Percentiles rank a stretch among this genome's conserved stretches.
phyloP scores from a whole-genome alignment of 2,113 vertebrate genomes.

The Edolisoma coerulescens region DNA sequence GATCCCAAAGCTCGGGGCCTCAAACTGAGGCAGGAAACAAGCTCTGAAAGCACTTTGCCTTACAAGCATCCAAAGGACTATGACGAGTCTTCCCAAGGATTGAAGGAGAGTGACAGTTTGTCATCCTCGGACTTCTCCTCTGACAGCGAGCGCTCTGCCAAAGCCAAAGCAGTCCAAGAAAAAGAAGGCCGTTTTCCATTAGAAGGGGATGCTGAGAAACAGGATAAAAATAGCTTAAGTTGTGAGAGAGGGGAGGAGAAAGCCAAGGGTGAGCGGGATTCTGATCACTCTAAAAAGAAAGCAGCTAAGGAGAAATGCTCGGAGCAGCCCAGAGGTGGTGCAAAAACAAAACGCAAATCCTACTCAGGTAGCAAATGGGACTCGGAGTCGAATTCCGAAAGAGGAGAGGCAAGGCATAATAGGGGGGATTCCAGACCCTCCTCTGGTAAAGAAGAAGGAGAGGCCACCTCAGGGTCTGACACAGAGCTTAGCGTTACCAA shows the following conservation, averaged over 20 bases:
- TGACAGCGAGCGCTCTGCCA: conserved; percentile 57
- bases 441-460: conserved; percentile 93
- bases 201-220: conserved; percentile 40
- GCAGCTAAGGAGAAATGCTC: conserved; percentile 38
- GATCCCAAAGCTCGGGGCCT: conserved; percentile 67
- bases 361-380: conserved; percentile 81
- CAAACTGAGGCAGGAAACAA: conserved; percentile 66
- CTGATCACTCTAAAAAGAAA: conserved; percentile 68
- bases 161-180: not conserved
- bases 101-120: conserved; percentile 50
- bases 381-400: conserved; percentile 85
- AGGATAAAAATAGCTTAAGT: conserved; percentile 38
- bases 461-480: conserved; percentile 89
- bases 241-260: conserved; percentile 49
- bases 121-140: conserved; percentile 67
- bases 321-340: conserved; percentile 28
- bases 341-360: conserved; percentile 65
- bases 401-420: conserved; percentile 21
- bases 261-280: conserved; percentile 69
- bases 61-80: conserved; percentile 28
- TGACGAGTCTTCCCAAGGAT: conserved; percentile 14
- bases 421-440: conserved; percentile 55
- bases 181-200: conserved; percentile 13
- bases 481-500: conserved; percentile 47
- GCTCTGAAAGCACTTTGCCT: conserved; percentile 59